Evolutionary conservation across 1,140 invertebrate genomes (phyloP), one percentile per base, ranked within the genome.

Genomic region (Mesaphorura yosii): DNA sequence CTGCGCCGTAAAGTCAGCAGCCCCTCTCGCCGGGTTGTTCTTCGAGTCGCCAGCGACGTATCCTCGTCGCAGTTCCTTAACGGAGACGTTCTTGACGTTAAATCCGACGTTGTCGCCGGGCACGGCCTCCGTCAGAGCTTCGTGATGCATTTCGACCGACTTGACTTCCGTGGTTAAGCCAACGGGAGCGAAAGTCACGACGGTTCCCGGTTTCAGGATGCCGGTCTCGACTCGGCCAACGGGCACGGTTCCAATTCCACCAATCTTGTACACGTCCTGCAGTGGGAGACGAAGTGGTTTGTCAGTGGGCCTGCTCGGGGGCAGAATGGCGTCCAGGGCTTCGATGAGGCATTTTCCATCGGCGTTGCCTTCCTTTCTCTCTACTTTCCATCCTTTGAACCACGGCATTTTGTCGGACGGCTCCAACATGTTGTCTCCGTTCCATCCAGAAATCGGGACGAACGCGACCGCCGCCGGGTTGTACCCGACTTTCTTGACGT

Each of bases 121-220:
- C 52, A 90, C 77, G 63, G 92, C 93, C 68, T 97, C 91, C 46
- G 79, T 73, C 31, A 98, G 74, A 45, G 90, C 84, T 75, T 96
- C 92, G 76, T 98, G 94, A 70, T 98, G 94, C 94, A 97, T 98
- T 75, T 98, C 94, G 17, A 98, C 92, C n/a, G 93, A 97, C 70
- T 98, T 97, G 7, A 98, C 94, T 78, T 98, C 94, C 78, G 94
- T 97, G 62, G 88, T 92, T 57, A 97, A 71, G 63, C 84, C 84
- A 50, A 81, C 84, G 5, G 89, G 94, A 12, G 94, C 93, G 66
- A 98, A 98, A 31, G 89, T 93, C 2, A 98, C 92, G 41, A 98
- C 82, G 85, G 92, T 96, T 71, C 89, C 94, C 39, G 94, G 92
- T 71, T 98, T 98, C 51, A 98, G 69, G 7, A 96, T 74, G 67